Evolutionary conservation across 2,888 invertebrate genomes (phyloP), one percentile per base, ranked within the genome.

Genomic region (Therioaphis trifolii): DNA sequence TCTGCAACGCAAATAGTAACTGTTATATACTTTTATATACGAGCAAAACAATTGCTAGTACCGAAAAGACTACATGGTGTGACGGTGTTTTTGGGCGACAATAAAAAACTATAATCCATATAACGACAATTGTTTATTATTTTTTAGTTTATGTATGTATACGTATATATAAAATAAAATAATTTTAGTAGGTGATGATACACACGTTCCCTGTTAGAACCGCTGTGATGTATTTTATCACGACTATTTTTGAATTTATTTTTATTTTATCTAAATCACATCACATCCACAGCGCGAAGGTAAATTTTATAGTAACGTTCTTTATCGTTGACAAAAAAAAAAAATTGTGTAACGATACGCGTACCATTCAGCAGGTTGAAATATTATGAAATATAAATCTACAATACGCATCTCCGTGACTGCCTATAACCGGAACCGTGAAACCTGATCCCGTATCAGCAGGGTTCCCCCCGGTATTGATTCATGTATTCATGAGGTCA

Each of bases 391-490:
- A 46, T n/a, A 63, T 52, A 63, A 29, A 35, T 55, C 15, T 27
- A 29, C 15, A 43, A 29, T 14, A 66, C 14, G 69, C 69, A 43
- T n/a, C 43, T 55, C 69, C 4, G 35, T 35, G 29, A 58, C 69
- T 11, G 14, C 24, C n/a, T n/a, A 35, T 24, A 40, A 72, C 71
- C 80, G 52, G 71, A 58, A 71, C 71, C 27, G 71, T 61, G 71
- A 80, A 80, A 80, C 80, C 71, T 14, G 66, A 80, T 79, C 69
- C 46, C 14, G 11, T 69, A 69, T 46, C 79, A 79, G 79, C 79
- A 43, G 69, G 79, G 79, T 69, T 69, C 55, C 55, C 35, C 27
- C 27, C n/a, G 9, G 1, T 79, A 79, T 69, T 58, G 68, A 52
- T 46, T 46, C n/a, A 35, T 18, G 1, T 18, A 27, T 43, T 52